Evolutionary conservation across 2,888 invertebrate genomes (phyloP).

Genomic region (Aethes cnicana): DNA sequence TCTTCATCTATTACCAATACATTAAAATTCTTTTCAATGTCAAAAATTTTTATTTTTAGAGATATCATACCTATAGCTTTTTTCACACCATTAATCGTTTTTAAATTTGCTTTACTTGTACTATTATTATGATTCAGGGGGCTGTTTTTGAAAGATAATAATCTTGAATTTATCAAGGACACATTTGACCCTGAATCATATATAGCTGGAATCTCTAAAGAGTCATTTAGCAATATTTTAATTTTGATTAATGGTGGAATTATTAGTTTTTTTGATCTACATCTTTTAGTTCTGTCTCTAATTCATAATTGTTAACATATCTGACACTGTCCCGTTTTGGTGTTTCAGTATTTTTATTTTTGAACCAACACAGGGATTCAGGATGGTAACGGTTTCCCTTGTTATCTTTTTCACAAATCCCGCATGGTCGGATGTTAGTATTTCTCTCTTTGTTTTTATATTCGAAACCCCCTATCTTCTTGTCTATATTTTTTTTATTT

Average conservation of each 20-base stretch:
- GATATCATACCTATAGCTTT: conserved; percentile 30
- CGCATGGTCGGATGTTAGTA: conserved; percentile 25
- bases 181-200: conserved; percentile 46
- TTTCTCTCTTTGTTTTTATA: conserved; percentile 2
- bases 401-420: conserved; percentile 29
- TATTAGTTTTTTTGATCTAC: conserved; percentile 38
- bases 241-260: conserved; percentile 37
- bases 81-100: conserved; percentile 34
- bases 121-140: neutral
- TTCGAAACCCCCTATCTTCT: conserved; percentile 1
- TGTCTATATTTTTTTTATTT: conserved; percentile 22
- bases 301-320: conserved; percentile 32
- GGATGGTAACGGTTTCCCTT: conserved; percentile 33
- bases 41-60: conserved; percentile 35
- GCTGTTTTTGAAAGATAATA: conserved; percentile 30
- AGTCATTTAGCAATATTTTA: conserved; percentile 37
- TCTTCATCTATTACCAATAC: conserved; percentile 26
- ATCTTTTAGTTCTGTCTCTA: conserved; percentile 33
- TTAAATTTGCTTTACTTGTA: conserved; percentile 30
- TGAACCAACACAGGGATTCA: conserved; percentile 32
- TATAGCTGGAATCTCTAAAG: conserved; percentile 34
- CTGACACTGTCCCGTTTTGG: conserved; percentile 25
- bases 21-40: conserved; percentile 35
- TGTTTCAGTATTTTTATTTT: conserved; percentile 17
- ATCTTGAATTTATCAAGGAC: conserved; percentile 39